These are phyloP conservation scores for Anolis sagrei DNA, from an alignment of 2,113 vertebrate species.

Conservation along the genomic window DNA sequence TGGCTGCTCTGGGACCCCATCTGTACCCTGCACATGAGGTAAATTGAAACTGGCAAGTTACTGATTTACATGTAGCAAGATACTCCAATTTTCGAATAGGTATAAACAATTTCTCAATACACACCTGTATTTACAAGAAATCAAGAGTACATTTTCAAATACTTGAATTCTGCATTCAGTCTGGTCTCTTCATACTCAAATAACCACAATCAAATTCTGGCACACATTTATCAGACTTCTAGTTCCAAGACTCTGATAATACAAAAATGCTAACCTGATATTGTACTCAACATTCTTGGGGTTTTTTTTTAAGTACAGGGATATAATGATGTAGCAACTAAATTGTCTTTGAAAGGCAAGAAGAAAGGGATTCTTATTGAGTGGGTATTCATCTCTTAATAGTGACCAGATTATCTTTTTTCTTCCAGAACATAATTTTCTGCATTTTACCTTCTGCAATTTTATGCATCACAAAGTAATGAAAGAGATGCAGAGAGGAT, in stretches of 20 bases:
- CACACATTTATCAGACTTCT: not conserved
- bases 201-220: not conserved
- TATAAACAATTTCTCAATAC: too few relatives aligned
- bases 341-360: not conserved
- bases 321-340: not conserved
- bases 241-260: not conserved
- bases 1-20: too few relatives aligned
- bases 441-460: constrained; percentile 12
- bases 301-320: not conserved
- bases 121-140: not conserved
- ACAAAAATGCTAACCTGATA: not conserved
- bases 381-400: not conserved
- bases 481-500: constrained; percentile 13
- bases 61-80: too few relatives aligned
- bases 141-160: not conserved
- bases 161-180: not conserved
- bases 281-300: not conserved
- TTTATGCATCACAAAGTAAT: constrained; percentile 27
- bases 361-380: not conserved
- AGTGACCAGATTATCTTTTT: not conserved
- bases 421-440: not conserved
- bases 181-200: not conserved
- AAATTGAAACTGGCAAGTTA: too few relatives aligned
- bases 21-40: too few relatives aligned
- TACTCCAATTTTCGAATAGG: too few relatives aligned